Evolutionary conservation across 2,888 invertebrate species (phyloP).

Genomic region (Ophion ventricosus): DNA sequence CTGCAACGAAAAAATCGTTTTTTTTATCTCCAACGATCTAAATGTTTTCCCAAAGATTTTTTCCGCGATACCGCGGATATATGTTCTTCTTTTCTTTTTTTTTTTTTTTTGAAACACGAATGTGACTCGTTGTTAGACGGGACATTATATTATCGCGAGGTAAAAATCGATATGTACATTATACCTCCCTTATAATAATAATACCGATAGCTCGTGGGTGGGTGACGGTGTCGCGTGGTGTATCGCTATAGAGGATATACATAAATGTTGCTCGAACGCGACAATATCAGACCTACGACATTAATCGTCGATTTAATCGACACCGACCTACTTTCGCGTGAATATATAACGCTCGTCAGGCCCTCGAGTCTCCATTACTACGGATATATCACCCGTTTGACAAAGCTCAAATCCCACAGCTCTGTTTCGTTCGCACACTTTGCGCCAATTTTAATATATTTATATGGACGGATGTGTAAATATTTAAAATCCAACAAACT

Average conservation of each 20-base stretch:
- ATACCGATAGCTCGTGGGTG: conserved; percentile 44
- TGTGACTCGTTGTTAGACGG: conserved; percentile 17
- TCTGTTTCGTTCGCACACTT: background rate
- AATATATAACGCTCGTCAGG: conserved; percentile 49
- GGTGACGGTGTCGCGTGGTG: conserved; percentile 35
- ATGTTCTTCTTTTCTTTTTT: background rate
- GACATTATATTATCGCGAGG: conserved; percentile 41
- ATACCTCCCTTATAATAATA: conserved; percentile 28
- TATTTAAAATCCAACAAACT: too few relatives aligned
- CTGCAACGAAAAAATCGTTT: background rate
- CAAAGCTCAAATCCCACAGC: background rate
- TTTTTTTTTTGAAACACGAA: background rate
- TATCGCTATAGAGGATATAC: conserved; percentile 40
- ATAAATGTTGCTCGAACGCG: conserved; percentile 61
- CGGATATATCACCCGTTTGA: conserved; percentile 1
- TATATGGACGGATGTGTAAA: too few relatives aligned
- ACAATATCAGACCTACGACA: conserved; percentile 65
- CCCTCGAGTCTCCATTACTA: conserved; percentile 7
- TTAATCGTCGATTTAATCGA: conserved; percentile 67
- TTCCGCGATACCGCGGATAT: background rate
- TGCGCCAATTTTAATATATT: too few relatives aligned
- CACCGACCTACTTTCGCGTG: conserved; percentile 61
- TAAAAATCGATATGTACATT: conserved; percentile 45
- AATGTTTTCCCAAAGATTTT: conserved; percentile 2
- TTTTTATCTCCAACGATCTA: background rate